Evolutionary conservation across 2,113 vertebrate species (phyloP), one percentile per base, ranked within the genome.

Genomic region (Riparia riparia): DNA sequence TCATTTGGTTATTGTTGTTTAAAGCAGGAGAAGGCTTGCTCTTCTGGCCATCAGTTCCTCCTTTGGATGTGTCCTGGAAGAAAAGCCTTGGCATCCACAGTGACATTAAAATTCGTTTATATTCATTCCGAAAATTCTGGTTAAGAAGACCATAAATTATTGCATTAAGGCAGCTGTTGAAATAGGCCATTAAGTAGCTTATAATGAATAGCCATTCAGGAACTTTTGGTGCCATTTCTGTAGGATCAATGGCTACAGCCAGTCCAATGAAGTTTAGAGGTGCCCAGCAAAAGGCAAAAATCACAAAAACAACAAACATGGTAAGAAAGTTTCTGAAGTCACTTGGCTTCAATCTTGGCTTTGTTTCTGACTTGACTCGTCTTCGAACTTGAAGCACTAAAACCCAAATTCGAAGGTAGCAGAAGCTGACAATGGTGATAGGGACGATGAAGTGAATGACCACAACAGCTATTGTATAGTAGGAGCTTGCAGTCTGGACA

Each of bases 181-280:
- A 99, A 96, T 99, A 99, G 86, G 98, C 99, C 98, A 99, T 99
- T 94, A 99, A 99, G 97, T 99, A 99, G 96, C 99, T 99, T 65
- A 98, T 93, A 57, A 99, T 98, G 61, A 99, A 99, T 17, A 99
- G 97, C 98, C 98, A 99, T 78, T 99, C 98, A 0, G 99, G 99
- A 92, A 99, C 98, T 66, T 89, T 98, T 32, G 98, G 98, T 25
- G 97, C 98, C 92, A 99, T 98, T 39, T 92, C 97, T 1, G 91
- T 86, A 9, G 99, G 99, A 87, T 98, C 95, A 5, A 99, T 98
- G 63, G 99, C 98, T 92, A 99, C 98, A 4, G 98, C 98, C 49
- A 99, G 96, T 66, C 99, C 98, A 7, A 99, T 99, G 89, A 99
- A 97, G 94, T 99, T 99, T 5, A 99, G 97, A 0, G 98, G 99